phyloP scores from a whole-genome alignment of 2,113 vertebrate species.

The Cyanoderma ruficeps region DNA sequence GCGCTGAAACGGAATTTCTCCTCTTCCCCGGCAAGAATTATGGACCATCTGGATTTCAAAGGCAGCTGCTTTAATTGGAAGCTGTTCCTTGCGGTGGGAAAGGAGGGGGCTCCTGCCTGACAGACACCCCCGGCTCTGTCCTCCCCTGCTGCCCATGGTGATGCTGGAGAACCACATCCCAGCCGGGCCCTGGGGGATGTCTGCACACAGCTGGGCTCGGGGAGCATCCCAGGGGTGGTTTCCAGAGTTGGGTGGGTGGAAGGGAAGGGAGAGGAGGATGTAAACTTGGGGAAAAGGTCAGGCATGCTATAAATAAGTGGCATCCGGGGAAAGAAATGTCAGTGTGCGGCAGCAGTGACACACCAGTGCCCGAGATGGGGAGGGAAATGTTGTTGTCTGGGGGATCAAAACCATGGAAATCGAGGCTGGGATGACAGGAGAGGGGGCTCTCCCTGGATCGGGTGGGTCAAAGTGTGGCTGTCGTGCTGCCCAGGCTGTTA shows the following conservation, averaged over 20 bases:
- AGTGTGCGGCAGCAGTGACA: background rate
- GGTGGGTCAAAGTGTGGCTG: background rate
- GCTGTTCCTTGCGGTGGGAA: background rate
- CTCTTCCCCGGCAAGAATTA: slow-evolving; percentile 3
- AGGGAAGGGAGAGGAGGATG: slow-evolving; percentile 20
- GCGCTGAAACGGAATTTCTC: background rate
- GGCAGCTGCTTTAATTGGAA: background rate
- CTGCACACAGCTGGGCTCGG: background rate
- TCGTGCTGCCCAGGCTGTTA: background rate
- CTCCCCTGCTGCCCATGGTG: background rate
- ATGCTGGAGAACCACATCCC: background rate
- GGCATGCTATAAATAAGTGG: slow-evolving; percentile 47
- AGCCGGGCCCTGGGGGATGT: background rate
- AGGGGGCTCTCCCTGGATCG: background rate
- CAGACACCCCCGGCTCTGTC: background rate
- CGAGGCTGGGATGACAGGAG: accelerated
- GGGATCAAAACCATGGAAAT: background rate
- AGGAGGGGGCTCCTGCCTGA: background rate
- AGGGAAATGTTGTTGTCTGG: background rate
- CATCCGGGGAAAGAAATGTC: slow-evolving; percentile 50
- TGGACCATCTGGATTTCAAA: background rate
- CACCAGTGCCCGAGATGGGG: background rate
- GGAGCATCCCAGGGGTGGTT: background rate
- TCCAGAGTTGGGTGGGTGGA: background rate
- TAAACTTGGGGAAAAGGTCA: slow-evolving; percentile 62